phyloP scores from a whole-genome alignment of 2,113 vertebrate genomes.

The Acrocephalus kingi region DNA sequence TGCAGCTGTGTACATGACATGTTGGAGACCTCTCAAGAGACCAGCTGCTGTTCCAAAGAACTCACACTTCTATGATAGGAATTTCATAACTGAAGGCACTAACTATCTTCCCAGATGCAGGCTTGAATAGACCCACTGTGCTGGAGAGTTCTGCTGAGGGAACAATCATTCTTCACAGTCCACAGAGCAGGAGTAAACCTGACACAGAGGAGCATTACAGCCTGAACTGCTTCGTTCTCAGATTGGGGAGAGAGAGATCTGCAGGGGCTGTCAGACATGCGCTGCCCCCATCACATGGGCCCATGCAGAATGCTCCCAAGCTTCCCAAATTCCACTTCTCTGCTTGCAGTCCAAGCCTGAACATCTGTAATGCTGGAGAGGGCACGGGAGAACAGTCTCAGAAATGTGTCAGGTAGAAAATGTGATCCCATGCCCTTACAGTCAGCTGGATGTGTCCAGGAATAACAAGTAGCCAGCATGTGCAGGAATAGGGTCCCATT shows the following conservation, averaged over 20 bases:
- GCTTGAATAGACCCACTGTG: slow-evolving; percentile 31
- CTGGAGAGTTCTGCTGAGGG: neutral
- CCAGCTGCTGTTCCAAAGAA: neutral
- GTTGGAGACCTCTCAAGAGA: neutral
- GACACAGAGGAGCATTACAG: neutral
- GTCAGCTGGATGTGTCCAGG: neutral
- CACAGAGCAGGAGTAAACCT: neutral
- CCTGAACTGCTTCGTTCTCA: neutral
- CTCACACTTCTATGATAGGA: slow-evolving; percentile 25
- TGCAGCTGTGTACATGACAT: neutral
- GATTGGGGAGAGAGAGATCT: neutral
- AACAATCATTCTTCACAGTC: slow-evolving; percentile 10
- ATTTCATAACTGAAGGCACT: slow-evolving; percentile 42
- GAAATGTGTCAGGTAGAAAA: neutral
- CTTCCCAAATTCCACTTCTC: neutral
- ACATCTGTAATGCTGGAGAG: neutral
- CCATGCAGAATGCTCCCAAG: fast-evolving
- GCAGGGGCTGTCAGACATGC: neutral
- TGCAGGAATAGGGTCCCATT: neutral
- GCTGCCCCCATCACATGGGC: fast-evolving
- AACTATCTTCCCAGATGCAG: slow-evolving; percentile 52
- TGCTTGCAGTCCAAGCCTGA: neutral
- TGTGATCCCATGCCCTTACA: neutral
- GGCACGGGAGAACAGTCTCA: neutral
- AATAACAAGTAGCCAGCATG: neutral